Conservation (phyloP, 2,113 vertebrate genomes). For the Xyliphius kryptos region DNA sequence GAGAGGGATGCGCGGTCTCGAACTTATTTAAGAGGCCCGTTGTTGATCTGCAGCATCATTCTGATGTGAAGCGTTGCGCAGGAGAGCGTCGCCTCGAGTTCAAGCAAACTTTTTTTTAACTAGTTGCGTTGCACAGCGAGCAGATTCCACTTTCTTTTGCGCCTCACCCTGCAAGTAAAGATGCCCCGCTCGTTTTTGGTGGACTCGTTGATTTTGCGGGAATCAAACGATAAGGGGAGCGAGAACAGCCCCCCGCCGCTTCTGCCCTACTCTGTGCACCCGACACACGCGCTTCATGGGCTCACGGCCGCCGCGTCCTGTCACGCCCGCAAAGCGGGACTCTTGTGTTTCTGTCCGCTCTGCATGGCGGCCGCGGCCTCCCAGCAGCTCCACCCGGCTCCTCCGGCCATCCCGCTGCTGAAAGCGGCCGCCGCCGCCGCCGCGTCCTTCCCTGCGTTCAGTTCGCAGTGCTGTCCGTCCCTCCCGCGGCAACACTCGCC, state of each 20-base stretch:
- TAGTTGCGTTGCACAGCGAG: conserved; percentile 27
- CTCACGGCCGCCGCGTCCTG: conserved; percentile 74
- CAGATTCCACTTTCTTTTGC: background rate
- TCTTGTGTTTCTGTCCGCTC: conserved; percentile 92
- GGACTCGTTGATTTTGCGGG: conserved; percentile 93
- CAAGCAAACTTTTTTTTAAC: conserved; percentile 22
- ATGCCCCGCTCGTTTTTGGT: conserved; percentile 97
- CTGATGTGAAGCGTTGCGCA: conserved; percentile 76
- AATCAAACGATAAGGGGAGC: conserved; percentile 80
- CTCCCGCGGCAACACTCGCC: conserved; percentile 81
- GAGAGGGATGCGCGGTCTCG: conserved; percentile 69
- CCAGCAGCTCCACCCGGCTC: conserved; percentile 86
- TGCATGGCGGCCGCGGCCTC: conserved; percentile 78
- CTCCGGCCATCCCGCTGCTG: conserved; percentile 82
- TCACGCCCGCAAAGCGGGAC: conserved; percentile 89
- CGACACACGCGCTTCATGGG: conserved; percentile 79
- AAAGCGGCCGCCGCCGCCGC: conserved; percentile 89
- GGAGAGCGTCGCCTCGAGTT: conserved; percentile 38
- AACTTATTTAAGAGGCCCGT: conserved; percentile 80
- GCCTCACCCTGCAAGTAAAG: conserved; percentile 13
- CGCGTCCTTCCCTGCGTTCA: conserved; percentile 80
- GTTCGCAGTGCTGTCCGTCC: conserved; percentile 88
- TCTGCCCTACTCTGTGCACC: conserved; percentile 87
- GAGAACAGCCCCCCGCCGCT: conserved; percentile 81
- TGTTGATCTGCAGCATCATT: conserved; percentile 88